Evolutionary conservation across 2,888 invertebrate species (phyloP), one percentile per base, ranked within the genome.

Genomic region (Disparrhopalites patrizii): DNA sequence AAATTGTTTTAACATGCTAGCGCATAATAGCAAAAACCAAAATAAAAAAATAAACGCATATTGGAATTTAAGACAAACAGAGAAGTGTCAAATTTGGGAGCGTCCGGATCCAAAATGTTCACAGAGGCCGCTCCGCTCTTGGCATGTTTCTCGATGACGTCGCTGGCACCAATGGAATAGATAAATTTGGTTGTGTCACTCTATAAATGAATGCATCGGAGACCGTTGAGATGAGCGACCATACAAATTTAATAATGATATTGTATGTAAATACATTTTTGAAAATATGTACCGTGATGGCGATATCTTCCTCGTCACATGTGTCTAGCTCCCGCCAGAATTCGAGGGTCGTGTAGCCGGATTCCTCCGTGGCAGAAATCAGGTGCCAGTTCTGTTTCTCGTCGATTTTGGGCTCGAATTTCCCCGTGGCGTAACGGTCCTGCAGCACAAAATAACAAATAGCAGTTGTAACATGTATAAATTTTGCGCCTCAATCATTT

Each of bases 61-160:
- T 5, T n/a, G 43, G 5, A 43, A 10, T 18, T 36, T 7, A 36
- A 36, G 15, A 36, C 15, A 36, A 36, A 36, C 15, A 36, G 36
- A 36, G 36, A 43, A 18, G 43, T n/a, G 20, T 43, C 20, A 4
- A 18, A 15, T 5, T 10, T 5, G n/a, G n/a, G 43, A 18, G n/a
- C 8, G 20, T 15, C n/a, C n/a, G 60, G 60, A 33, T 60, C 50
- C 10, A 60, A 50, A 18, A 60, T 18, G 25, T 60, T 60, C 7
- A 60, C 47, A 20, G 27, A 8, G 1, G 25, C 20, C 15, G n/a
- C 18, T 31, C 60, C 60, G 3, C 60, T 30, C 10, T 28, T 3
- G 5, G 15, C 47, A 13, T 60, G 60, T 1, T 18, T 18, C 7
- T 7, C 10, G 3, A 60, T 10, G 7, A 30, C 47, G 15, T 50